Base-by-base conservation (phyloP, 2,797 vertebrate genomes). In the Acropternis orthonyx region DNA sequence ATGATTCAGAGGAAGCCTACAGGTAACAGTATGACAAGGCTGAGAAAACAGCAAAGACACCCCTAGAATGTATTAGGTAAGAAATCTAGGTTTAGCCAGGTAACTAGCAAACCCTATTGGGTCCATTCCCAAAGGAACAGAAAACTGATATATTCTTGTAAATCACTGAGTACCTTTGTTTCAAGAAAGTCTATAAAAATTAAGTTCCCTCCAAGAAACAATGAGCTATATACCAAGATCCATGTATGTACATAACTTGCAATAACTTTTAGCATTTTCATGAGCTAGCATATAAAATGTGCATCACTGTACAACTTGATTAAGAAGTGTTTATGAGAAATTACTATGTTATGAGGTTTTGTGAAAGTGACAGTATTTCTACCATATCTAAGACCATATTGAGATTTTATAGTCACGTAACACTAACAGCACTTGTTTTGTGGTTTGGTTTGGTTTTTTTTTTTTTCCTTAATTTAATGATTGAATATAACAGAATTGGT, bases 1-100 rank as follows among this genome's bases (percentile, higher is more conserved):
- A 41, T 32, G 10, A 28, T 28, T 9, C 32, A 49, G 21, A 46
- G 5, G 5, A 68, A 39, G 24, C 5, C 32, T 49, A 9, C 2
- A 76, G 5, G 7, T 56, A 73, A 49, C 1, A 1, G 6, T 7
- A 28, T 5, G 2, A 56, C 17, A 37, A 72, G 19, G 9, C 0
- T 79, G 12, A 8, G 22, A 56, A 92, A 62, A 58, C 8, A 65
- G 27, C 10, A 69, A 73, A 76, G 12, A 11, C 12, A 24, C 58
- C 10, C 5, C 52, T 32, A 34, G 66, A 46, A 69, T 20, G 7
- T 27, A 21, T 54, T 39, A 10, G 3, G n/a, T 56, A 24, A 66
- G 27, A 85, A 68, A 52, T 52, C 4, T 26, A 79, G 5, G 5
- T 28, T 55, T 63, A n/a, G 7, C 12, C 10, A 49, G 23, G 11